Evolutionary conservation across 2,797 vertebrate genomes (phyloP), one percentile per base, ranked within the genome.

Genomic region (Epinephelus awoara): DNA sequence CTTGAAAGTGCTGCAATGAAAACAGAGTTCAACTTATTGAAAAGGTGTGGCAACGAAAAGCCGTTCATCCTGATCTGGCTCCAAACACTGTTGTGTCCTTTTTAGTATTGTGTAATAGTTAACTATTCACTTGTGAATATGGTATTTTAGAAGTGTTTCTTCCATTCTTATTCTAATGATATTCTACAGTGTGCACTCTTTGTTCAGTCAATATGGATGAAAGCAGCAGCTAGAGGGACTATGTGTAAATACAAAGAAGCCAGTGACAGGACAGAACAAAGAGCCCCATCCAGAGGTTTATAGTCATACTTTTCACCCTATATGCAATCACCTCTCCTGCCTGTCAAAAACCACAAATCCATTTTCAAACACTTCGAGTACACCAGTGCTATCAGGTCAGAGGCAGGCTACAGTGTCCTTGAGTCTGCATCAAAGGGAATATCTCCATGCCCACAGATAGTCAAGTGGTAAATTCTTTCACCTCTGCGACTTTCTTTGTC

Each of bases 371-470:
- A 75, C 61, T 80, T 8, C 0, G 3, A 81, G 29, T n/a, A 50
- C 72, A 73, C 52, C 71, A 67, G 77, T 82, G 67, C 46, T 72
- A 81, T 82, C 52, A 72, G 85, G 76, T 82, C 62, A 85, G 77
- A 61, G 25, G 54, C 62, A 72, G 70, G 15, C 77, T 62, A 40
- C 17, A 86, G 75, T 50, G 34, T 79, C 63, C 64, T 70, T 64
- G 46, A 46, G 69, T 78, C 58, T 55, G 66, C 74, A 75, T 90
- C 80, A 84, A 82, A 89, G 58, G 69, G 46, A 80, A 73, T 75
- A 81, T 76, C 59, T 74, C 75, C 34, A 8, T 44, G 29, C 21
- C 49, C 19, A 54, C 8, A 66, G 58, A 79, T 2, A 23, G 40
- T 54, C 0, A 2, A 76, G 62, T 23, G 15, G 1, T 67, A 75